phyloP scores from a whole-genome alignment of 2,113 vertebrate species.

The Prunella himalayana region DNA sequence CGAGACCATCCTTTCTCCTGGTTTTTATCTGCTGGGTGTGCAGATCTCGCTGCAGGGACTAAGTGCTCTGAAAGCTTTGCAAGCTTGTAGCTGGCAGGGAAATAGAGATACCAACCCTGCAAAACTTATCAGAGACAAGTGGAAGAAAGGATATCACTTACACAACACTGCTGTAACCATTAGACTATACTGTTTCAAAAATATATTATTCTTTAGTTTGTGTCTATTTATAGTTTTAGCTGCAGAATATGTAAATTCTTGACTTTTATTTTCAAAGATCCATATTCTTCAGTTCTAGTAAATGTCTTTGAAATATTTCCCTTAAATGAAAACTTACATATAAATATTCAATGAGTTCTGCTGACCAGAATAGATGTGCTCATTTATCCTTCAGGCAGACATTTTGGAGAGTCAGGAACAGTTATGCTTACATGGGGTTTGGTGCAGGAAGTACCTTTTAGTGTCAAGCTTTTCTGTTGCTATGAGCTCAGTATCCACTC shows the following conservation, averaged over 20 bases:
- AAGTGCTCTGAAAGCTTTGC: not conserved
- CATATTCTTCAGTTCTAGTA: constrained; percentile 54
- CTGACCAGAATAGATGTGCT: constrained; percentile 76
- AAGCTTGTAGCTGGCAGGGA: not conserved
- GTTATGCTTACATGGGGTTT: constrained; percentile 44
- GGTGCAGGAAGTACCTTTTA: constrained; percentile 41
- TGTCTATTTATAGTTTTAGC: constrained; percentile 22
- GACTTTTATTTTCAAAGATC: constrained; percentile 54
- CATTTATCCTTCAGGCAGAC: constrained; percentile 66
- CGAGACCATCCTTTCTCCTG: not conserved
- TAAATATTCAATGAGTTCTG: constrained; percentile 75
- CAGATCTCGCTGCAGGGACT: not conserved
- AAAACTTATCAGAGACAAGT: not conserved
- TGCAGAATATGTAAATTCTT: constrained; percentile 35
- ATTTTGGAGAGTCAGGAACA: constrained; percentile 51
- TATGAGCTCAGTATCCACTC: constrained; percentile 27
- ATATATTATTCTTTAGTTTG: not conserved
- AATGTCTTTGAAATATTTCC: constrained; percentile 68
- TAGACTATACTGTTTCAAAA: not conserved
- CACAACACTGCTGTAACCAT: not conserved
- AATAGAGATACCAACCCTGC: not conserved
- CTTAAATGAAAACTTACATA: constrained; percentile 67
- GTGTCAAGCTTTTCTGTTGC: not conserved
- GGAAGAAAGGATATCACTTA: not conserved
- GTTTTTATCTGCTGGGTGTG: not conserved